Conservation (phyloP, 2,888 invertebrate genomes). For the Abrostola tripartita region DNA sequence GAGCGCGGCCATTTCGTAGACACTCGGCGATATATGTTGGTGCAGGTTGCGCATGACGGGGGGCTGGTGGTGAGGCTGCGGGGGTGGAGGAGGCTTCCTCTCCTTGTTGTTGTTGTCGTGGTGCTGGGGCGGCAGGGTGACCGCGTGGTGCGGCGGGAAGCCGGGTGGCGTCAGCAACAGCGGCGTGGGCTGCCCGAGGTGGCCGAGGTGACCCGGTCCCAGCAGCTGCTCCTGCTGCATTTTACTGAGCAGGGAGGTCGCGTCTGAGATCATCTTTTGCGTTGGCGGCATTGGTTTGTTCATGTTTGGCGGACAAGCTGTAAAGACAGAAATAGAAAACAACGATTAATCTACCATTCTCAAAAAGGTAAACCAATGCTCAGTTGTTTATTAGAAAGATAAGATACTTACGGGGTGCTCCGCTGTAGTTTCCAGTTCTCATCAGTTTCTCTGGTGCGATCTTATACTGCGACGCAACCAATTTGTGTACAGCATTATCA, state of each 20-base stretch:
- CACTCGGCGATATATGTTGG: slow-evolving; percentile 97
- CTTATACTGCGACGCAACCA: slow-evolving; percentile 99
- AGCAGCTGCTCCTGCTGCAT: slow-evolving; percentile 91
- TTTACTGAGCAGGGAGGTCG: slow-evolving; percentile 90
- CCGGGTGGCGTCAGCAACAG: slow-evolving; percentile 93
- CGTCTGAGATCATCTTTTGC: slow-evolving; percentile 93
- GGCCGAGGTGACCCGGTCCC: slow-evolving; percentile 87
- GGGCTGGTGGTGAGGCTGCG: slow-evolving; percentile 89
- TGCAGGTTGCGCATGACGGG: slow-evolving; percentile 92
- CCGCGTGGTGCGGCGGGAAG: slow-evolving; percentile 92
- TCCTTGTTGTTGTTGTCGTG: slow-evolving; percentile 89
- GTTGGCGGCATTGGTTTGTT: slow-evolving; percentile 94
- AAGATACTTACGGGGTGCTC: slow-evolving; percentile 92
- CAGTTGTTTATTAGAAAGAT: slow-evolving; percentile 20
- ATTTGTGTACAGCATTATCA: slow-evolving; percentile 97
- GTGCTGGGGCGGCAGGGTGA: slow-evolving; percentile 90
- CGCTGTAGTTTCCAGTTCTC: slow-evolving; percentile 98
- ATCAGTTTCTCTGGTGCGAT: slow-evolving; percentile 99
- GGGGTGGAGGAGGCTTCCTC: slow-evolving; percentile 87
- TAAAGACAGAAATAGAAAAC: slow-evolving; percentile 60
- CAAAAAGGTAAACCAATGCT: not conserved
- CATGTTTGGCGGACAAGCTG: slow-evolving; percentile 90
- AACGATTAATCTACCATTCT: slow-evolving; percentile 38
- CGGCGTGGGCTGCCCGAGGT: slow-evolving; percentile 87
- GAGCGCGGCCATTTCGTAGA: slow-evolving; percentile 98